phyloP scores from a whole-genome alignment of 1,140 invertebrate species.

The Diorhabda carinulata region DNA sequence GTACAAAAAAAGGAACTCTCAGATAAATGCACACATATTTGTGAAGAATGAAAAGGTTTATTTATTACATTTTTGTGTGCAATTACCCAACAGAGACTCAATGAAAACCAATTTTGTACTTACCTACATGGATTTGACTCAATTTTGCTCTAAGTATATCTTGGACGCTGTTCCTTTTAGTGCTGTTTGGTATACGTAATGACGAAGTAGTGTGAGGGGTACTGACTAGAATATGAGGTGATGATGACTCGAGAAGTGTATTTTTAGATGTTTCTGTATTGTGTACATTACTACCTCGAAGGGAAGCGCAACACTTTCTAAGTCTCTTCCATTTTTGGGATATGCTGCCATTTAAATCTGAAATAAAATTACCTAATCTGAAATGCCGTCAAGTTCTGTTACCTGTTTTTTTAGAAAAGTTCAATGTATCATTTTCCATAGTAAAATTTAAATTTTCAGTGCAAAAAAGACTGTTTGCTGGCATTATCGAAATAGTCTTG shows the following conservation, averaged over 20 bases:
- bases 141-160: conserved; percentile 60
- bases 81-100: too few relatives aligned
- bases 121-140: conserved; percentile 61
- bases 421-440: too few relatives aligned
- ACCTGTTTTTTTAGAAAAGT: too few relatives aligned
- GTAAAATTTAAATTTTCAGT: too few relatives aligned
- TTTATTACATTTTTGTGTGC: too few relatives aligned
- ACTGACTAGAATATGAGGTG: conserved; percentile 44
- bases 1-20: too few relatives aligned
- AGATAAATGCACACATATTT: too few relatives aligned
- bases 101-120: not conserved
- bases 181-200: conserved; percentile 57
- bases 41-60: too few relatives aligned
- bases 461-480: too few relatives aligned
- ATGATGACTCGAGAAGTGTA: conserved; percentile 46
- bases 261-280: conserved; percentile 51
- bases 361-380: conserved; percentile 42
- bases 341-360: conserved; percentile 72
- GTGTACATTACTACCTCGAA: conserved; percentile 54
- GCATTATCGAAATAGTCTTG: too few relatives aligned
- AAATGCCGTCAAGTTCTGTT: not conserved
- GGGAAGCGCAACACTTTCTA: conserved; percentile 61
- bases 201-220: conserved; percentile 48
- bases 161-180: conserved; percentile 53
- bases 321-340: conserved; percentile 69